Conservation (phyloP, 1,140 invertebrate genomes). For the Pseudomyrmex sp. region DNA sequence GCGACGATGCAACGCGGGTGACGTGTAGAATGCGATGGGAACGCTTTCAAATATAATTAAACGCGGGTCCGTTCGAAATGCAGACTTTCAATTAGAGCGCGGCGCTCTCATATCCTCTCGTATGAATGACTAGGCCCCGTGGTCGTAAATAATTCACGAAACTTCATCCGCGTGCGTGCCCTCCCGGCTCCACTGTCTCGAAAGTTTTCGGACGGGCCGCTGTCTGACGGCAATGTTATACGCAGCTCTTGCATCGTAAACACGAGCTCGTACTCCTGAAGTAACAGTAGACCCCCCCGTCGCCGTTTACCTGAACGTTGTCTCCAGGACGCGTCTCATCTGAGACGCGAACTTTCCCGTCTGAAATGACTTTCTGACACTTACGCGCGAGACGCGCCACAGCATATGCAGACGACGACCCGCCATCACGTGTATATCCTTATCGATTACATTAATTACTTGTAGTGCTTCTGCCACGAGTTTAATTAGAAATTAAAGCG, state of each 20-base stretch:
- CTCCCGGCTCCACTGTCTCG: slow-evolving; percentile 57
- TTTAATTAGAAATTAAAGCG: slow-evolving; percentile 15
- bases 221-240: slow-evolving; percentile 60
- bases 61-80: slow-evolving; percentile 39
- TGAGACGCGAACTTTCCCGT: slow-evolving; percentile 38
- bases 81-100: slow-evolving; percentile 66
- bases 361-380: slow-evolving; percentile 37
- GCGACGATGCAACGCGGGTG: slow-evolving; percentile 12
- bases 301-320: slow-evolving; percentile 60
- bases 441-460: slow-evolving; percentile 25
- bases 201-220: slow-evolving; percentile 64
- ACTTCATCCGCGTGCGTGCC: slow-evolving; percentile 47
- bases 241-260: slow-evolving; percentile 64
- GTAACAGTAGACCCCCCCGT: slow-evolving; percentile 33
- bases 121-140: slow-evolving; percentile 30
- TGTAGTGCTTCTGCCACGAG: background rate
- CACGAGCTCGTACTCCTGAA: slow-evolving; percentile 30
- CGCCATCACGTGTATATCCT: slow-evolving; percentile 1
- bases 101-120: slow-evolving; percentile 40
- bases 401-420: slow-evolving; percentile 4
- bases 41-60: slow-evolving; percentile 66
- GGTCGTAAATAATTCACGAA: slow-evolving; percentile 68
- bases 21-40: slow-evolving; percentile 42
- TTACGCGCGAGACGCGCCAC: background rate
- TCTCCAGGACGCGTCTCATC: slow-evolving; percentile 22